Percentiles rank a stretch among this genome's conserved stretches.
Evolutionary conservation across 2,888 invertebrate genomes (phyloP).

Genomic region (Spilosoma lubricipeda): DNA sequence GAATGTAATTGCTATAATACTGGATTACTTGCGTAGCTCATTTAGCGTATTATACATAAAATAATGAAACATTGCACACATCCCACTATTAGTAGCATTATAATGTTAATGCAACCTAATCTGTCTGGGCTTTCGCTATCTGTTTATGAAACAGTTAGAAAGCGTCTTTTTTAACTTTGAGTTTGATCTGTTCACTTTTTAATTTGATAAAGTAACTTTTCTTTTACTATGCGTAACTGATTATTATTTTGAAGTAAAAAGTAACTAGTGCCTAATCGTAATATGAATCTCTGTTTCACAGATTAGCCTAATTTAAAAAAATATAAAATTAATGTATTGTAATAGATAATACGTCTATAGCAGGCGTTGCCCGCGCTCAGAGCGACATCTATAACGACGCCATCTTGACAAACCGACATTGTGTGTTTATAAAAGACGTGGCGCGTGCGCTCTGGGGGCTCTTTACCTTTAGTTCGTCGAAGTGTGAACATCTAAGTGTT

Average conservation of each 20-base stretch:
- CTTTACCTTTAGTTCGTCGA: no score
- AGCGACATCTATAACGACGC: no score
- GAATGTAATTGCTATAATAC: neutral
- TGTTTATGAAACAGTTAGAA: neutral
- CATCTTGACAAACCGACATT: no score
- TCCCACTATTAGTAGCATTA: neutral
- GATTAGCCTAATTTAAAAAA: neutral
- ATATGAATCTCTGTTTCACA: neutral
- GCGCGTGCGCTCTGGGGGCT: no score
- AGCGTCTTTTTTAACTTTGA: neutral
- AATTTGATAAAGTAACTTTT: no score
- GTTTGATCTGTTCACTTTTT: no score
- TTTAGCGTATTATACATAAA: constrained; percentile 1
- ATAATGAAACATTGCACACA: neutral
- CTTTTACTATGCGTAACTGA: neutral
- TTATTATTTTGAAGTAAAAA: neutral
- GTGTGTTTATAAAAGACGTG: no score
- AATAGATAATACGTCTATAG: no score
- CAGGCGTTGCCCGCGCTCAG: no score
- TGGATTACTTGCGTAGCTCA: neutral
- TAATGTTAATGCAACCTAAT: neutral
- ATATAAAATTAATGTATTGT: no score
- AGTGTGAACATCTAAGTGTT: no score
- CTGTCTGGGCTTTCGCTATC: neutral
- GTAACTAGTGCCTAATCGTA: neutral